Evolutionary conservation across 2,888 invertebrate genomes (phyloP), one percentile per base, ranked within the genome.

Genomic region (Sepioteuthis lessoniana): DNA sequence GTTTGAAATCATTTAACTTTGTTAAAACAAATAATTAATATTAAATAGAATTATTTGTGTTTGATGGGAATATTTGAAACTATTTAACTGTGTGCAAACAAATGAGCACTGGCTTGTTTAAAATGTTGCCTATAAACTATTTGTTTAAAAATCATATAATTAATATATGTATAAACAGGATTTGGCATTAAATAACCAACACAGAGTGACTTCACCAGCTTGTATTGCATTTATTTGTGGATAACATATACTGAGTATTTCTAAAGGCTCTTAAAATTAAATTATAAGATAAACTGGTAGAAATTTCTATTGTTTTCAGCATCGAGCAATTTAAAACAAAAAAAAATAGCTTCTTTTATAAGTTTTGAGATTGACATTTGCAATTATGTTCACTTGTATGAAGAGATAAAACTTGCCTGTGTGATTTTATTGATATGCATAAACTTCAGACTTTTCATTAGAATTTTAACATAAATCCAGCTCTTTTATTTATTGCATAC

Each of bases 381-480:
- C 76, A 76, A 76, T 76, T 76, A 76, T 76, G 76, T 76, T n/a
- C 76, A 76, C 76, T 76, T 76, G n/a, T 76, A 35, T 35, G n/a
- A 76, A n/a, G n/a, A 76, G 16, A n/a, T 76, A 76, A 76, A 76
- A 76, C 76, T 76, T 76, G n/a, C n/a, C 35, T 16, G 76, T 19
- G n/a, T 76, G n/a, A n/a, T 76, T 76, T 76, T 76, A 76, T 76
- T n/a, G 13, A 16, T 8, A 35, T 35, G n/a, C 76, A 76, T 76
- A 76, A 76, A 76, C 76, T 19, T 76, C 76, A 76, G 76, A 76
- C n/a, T 76, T 76, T 76, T 76, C 76, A 76, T 76, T 76, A 76
- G n/a, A 76, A n/a, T 76, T 76, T 76, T 76, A 76, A 76, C 76
- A 76, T 76, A 76, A 76, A 76, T 76, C 76, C n/a, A 35, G 16